Evolutionary conservation across 2,113 vertebrate genomes (phyloP).

Genomic region (Rissa tridactyla): DNA sequence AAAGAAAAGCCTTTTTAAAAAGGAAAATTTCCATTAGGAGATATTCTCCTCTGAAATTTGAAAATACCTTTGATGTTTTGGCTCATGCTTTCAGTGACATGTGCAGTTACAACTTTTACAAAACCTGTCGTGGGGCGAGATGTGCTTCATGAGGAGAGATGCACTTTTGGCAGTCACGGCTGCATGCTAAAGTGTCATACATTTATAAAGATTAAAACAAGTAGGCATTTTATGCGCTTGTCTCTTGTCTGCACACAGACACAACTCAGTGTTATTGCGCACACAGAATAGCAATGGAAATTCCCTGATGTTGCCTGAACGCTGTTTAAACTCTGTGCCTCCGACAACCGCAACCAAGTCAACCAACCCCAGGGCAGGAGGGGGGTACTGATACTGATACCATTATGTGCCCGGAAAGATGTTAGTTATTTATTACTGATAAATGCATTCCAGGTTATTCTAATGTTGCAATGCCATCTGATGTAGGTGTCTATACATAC

Average conservation of each 20-base stretch:
- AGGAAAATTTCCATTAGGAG: not conserved
- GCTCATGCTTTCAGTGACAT: not conserved
- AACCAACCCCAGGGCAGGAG: not conserved
- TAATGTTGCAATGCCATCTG: constrained; percentile 10
- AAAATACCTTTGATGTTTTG: not conserved
- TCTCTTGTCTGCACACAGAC: not conserved
- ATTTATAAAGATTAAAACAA: not conserved
- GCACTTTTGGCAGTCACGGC: not conserved
- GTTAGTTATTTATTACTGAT: not conserved
- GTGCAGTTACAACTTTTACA: not conserved
- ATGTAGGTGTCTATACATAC: not conserved
- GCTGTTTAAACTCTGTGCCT: not conserved
- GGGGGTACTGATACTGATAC: not conserved
- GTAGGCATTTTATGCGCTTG: not conserved
- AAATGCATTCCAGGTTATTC: not conserved
- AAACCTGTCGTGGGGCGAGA: not conserved
- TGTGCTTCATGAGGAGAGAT: not conserved
- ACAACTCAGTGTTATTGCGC: not conserved
- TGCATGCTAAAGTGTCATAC: not conserved
- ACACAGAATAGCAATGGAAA: not conserved
- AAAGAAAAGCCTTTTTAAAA: not conserved
- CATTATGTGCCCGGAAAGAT: accelerated
- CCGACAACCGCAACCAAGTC: not conserved
- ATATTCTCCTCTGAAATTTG: not conserved
- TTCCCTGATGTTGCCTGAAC: not conserved